A percentile compares a stretch with the other conserved stretches of the same genome.
phyloP scores from a whole-genome alignment of 2,888 invertebrate species.

The Troides aeacus region DNA sequence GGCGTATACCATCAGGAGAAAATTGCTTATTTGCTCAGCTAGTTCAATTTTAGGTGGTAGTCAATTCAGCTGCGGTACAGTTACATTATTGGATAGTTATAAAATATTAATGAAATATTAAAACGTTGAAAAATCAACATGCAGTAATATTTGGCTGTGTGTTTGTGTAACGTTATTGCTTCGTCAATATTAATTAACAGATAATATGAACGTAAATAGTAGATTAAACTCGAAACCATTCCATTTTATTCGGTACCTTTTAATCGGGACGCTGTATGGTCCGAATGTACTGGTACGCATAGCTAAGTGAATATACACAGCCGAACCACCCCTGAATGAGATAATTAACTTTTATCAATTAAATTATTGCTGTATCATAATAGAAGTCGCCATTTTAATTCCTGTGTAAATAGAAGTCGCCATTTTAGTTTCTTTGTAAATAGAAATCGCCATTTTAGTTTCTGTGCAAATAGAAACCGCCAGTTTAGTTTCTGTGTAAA shows the following conservation, averaged over 20 bases:
- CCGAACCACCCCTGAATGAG: not conserved
- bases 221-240: slow-evolving; percentile 10
- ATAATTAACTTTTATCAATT: not conserved
- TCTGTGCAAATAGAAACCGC: too few species aligned
- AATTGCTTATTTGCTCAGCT: too few species aligned
- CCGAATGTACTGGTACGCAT: not conserved
- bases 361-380: not conserved
- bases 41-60: too few species aligned
- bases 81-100: slow-evolving; percentile 3
- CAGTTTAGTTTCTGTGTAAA: too few species aligned
- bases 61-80: too few species aligned
- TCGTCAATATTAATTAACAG: slow-evolving; percentile 20
- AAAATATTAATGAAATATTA: slow-evolving; percentile 21
- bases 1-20: too few species aligned
- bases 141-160: slow-evolving; percentile 11
- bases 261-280: not conserved
- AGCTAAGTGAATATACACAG: not conserved
- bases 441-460: too few species aligned
- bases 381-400: too few species aligned
- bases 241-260: not conserved
- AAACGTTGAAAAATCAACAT: slow-evolving; percentile 14
- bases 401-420: too few species aligned
- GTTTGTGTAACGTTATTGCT: slow-evolving; percentile 23
- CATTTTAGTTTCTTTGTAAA: too few species aligned
- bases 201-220: slow-evolving; percentile 14